A percentile compares a stretch with the other conserved stretches of the same genome.
phyloP scores from a whole-genome alignment of 1,140 invertebrate species.

The Drosophila malerkotliana region DNA sequence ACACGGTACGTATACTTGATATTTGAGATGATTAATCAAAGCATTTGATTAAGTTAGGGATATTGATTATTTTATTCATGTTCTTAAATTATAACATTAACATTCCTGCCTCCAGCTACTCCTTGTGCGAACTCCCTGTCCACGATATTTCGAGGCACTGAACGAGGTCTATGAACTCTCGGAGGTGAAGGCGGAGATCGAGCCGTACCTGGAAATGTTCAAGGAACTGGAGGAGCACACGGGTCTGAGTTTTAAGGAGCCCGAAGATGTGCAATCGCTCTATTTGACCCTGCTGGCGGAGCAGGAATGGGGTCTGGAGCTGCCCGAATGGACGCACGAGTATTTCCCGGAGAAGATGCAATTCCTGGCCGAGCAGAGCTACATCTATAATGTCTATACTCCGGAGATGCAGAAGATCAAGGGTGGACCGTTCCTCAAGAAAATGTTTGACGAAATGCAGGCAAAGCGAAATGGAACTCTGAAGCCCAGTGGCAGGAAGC shows the following conservation, averaged over 20 bases:
- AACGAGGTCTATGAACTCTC: slow-evolving; percentile 84
- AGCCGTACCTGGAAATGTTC: slow-evolving; percentile 85
- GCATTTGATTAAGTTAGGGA: not conserved
- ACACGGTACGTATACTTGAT: slow-evolving; percentile 85
- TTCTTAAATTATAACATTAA: not conserved
- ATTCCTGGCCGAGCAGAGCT: slow-evolving; percentile 86
- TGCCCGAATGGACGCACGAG: slow-evolving; percentile 87
- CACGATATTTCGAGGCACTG: slow-evolving; percentile 86
- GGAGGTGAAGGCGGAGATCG: slow-evolving; percentile 85
- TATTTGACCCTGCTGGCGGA: slow-evolving; percentile 88
- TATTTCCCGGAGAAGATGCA: slow-evolving; percentile 87
- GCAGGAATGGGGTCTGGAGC: slow-evolving; percentile 85
- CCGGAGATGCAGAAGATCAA: slow-evolving; percentile 87
- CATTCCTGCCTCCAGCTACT: slow-evolving; percentile 84
- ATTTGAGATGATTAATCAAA: slow-evolving; percentile 20
- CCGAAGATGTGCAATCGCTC: slow-evolving; percentile 87
- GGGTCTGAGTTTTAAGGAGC: slow-evolving; percentile 85
- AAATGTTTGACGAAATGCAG: slow-evolving; percentile 87
- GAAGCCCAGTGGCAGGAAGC: slow-evolving; percentile 85
- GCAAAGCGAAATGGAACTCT: slow-evolving; percentile 84
- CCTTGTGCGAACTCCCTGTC: slow-evolving; percentile 86
- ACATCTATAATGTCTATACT: slow-evolving; percentile 87
- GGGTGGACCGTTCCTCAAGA: slow-evolving; percentile 87
- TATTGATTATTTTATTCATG: slow-evolving; percentile 1
- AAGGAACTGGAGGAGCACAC: slow-evolving; percentile 85